Evolutionary conservation across 2,888 invertebrate genomes (phyloP).

Genomic region (Drosophila gaucha): DNA sequence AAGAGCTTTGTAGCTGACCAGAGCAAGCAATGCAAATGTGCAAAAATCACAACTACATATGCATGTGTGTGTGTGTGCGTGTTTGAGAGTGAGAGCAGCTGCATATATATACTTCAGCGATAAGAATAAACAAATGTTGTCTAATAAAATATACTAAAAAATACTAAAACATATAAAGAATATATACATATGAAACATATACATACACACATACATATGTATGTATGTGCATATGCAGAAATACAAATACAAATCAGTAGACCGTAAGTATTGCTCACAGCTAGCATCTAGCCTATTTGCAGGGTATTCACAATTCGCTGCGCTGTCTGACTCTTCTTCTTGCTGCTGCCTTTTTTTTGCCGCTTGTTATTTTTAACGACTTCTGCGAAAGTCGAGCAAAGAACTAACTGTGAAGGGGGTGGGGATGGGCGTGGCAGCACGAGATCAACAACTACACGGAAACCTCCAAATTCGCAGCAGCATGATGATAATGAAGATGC

Average conservation of each 20-base stretch:
- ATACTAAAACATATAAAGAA: neutral
- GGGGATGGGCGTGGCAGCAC: slow-evolving; percentile 12
- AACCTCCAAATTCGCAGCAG: slow-evolving; percentile 6
- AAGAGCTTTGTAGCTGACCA: neutral
- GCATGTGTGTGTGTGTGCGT: neutral
- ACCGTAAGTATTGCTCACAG: no score
- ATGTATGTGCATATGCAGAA: no score
- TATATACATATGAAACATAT: neutral
- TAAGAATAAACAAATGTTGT: neutral
- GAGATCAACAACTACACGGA: slow-evolving; percentile 13
- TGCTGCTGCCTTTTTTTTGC: neutral
- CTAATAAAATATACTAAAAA: neutral
- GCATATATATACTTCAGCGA: neutral
- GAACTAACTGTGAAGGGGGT: slow-evolving; percentile 13
- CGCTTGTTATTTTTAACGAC: slow-evolving; percentile 50
- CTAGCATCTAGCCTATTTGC: neutral
- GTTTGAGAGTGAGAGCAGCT: neutral
- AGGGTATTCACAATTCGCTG: slow-evolving; percentile 6
- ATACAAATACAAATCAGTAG: no score
- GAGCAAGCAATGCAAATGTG: no score
- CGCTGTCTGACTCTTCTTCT: neutral
- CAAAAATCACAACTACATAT: neutral
- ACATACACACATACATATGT: neutral
- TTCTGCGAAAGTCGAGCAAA: slow-evolving; percentile 47
- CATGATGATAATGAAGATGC: slow-evolving; percentile 7